Evolutionary conservation across 2,113 vertebrate genomes (phyloP).

Genomic region (Probosciger aterrimus): DNA sequence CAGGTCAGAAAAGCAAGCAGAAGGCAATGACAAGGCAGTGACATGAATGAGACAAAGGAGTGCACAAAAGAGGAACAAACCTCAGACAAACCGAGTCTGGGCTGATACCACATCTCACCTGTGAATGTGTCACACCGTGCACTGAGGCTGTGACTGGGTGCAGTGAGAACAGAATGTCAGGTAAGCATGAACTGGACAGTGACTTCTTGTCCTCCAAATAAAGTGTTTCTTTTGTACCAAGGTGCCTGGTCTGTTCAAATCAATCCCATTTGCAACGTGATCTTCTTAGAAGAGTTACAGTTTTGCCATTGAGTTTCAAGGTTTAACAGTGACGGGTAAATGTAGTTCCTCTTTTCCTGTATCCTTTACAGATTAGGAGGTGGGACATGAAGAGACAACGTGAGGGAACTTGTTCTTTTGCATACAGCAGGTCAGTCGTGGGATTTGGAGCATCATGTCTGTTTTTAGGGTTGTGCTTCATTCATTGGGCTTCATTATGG

Average conservation of each 20-base stretch:
- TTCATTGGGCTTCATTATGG: background rate
- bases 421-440: background rate
- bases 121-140: fast-evolving
- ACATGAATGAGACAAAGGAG: background rate
- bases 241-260: background rate
- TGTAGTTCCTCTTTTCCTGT: background rate
- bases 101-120: background rate
- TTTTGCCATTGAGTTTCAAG: background rate
- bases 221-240: background rate
- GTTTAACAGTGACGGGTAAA: background rate
- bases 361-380: background rate
- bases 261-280: background rate
- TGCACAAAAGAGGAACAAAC: background rate
- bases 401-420: background rate
- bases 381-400: background rate
- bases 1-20: background rate
- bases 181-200: background rate
- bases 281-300: background rate
- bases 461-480: background rate
- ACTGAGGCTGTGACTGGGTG: background rate
- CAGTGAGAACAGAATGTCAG: fast-evolving
- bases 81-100: fast-evolving
- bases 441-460: background rate
- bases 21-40: background rate
- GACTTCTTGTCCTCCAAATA: background rate